Evolutionary conservation across 2,797 vertebrate genomes (phyloP).

Genomic region (Heteromormyrus szaboi): DNA sequence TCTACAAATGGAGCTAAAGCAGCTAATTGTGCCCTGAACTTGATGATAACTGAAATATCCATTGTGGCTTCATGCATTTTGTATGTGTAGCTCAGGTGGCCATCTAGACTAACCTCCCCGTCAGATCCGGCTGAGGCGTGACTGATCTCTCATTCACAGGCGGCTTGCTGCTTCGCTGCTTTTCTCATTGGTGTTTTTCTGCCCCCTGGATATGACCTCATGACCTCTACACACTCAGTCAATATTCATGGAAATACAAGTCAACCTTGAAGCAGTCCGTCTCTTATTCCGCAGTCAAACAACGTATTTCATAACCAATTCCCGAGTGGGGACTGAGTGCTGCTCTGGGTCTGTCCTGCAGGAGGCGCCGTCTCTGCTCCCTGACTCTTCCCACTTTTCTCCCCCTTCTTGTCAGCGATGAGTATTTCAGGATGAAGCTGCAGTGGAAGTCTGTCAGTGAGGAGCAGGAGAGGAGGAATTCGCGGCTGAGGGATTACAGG

Average conservation of each 20-base stretch:
- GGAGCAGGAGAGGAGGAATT: constrained; percentile 74
- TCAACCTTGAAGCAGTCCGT: not conserved
- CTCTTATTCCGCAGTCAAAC: not conserved
- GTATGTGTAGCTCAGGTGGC: not conserved
- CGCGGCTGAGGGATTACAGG: constrained; percentile 68
- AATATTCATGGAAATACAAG: not conserved
- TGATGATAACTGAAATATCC: not conserved
- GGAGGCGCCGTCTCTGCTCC: not conserved
- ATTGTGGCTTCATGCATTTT: not conserved
- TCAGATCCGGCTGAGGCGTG: not conserved
- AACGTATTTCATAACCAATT: not conserved
- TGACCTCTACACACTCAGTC: not conserved
- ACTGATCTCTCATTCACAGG: not conserved
- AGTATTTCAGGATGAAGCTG: constrained; percentile 79
- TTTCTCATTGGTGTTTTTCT: not conserved
- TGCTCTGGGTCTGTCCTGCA: not conserved
- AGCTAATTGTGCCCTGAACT: not conserved
- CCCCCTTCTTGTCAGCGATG: constrained; percentile 51
- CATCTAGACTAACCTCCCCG: not conserved
- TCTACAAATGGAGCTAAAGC: not conserved
- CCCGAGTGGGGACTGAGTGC: not conserved
- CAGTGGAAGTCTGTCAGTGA: constrained; percentile 78
- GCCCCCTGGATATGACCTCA: not conserved
- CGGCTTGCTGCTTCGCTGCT: not conserved
- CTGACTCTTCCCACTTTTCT: not conserved